These are phyloP conservation scores for Miltochrista miniata DNA, from an alignment of 2,888 invertebrate genomes.

Conservation along the genomic window DNA sequence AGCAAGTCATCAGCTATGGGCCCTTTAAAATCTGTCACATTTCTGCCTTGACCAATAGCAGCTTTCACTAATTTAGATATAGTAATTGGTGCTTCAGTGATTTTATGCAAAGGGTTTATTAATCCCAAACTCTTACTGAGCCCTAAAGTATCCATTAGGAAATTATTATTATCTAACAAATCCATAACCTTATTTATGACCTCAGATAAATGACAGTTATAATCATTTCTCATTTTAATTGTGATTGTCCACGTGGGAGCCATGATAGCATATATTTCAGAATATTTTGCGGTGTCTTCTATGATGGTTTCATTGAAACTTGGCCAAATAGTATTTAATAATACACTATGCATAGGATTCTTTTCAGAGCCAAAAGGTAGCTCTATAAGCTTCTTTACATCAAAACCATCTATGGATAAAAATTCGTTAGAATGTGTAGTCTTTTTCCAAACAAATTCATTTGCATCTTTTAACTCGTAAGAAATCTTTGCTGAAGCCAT, in stretches of 20 bases:
- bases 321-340: conserved; percentile 93
- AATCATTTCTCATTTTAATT: conserved; percentile 86
- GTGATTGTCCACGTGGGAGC: conserved; percentile 92
- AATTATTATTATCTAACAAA: conserved; percentile 81
- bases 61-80: conserved; percentile 84
- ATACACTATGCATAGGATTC: conserved; percentile 91
- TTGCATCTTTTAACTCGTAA: conserved; percentile 86
- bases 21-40: conserved; percentile 85
- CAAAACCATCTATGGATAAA: conserved; percentile 76
- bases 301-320: conserved; percentile 92
- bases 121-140: conserved; percentile 74
- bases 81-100: conserved; percentile 91
- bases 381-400: conserved; percentile 72
- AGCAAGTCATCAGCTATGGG: conserved; percentile 91
- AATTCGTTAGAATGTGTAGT: conserved; percentile 71
- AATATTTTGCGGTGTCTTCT: conserved; percentile 93
- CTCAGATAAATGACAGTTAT: conserved; percentile 90
- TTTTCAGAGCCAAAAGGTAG: conserved; percentile 94
- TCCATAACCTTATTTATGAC: conserved; percentile 88
- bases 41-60: conserved; percentile 76
- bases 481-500: conserved; percentile 89
- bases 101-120: conserved; percentile 85
- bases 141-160: conserved; percentile 76
- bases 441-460: conserved; percentile 85
- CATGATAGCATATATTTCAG: conserved; percentile 92